phyloP scores from a whole-genome alignment of 30 jellyfish, hydroid and myxozoan species.

The Aurelia sp. region DNA sequence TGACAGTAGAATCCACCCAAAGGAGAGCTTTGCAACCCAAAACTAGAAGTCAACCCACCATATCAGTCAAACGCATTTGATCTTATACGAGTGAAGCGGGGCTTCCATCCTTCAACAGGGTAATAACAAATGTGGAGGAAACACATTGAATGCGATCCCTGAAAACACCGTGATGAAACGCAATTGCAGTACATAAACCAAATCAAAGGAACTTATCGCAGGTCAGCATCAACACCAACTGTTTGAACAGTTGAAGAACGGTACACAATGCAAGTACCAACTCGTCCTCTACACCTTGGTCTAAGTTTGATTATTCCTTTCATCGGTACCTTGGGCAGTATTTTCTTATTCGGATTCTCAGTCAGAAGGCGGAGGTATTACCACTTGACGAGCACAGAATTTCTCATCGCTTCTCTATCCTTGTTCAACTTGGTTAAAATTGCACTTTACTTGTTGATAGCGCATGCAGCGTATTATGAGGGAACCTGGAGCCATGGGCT shows the following conservation, averaged over 20 bases:
- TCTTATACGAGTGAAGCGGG: no score
- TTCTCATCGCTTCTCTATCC: constrained; percentile 27
- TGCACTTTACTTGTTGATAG: constrained; percentile 8
- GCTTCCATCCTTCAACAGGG: no score
- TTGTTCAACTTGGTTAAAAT: constrained; percentile 37
- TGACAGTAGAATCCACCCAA: no score
- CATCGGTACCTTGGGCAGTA: constrained; percentile 37
- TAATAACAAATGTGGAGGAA: no score
- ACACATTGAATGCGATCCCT: no score
- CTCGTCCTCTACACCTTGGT: constrained; percentile 2
- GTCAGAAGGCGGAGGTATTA: constrained; percentile 34
- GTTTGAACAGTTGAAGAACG: not conserved
- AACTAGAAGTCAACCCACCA: no score
- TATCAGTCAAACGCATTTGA: no score
- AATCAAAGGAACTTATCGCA: not conserved
- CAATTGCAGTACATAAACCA: no score
- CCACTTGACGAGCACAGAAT: constrained; percentile 36
- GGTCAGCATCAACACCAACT: not conserved
- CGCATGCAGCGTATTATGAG: constrained; percentile 39
- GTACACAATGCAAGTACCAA: constrained; percentile 8
- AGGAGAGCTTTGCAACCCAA: no score
- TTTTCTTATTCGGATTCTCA: constrained; percentile 26
- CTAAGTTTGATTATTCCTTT: constrained; percentile 13
- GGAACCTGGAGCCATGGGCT: constrained; percentile 43
- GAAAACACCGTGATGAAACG: no score